These are phyloP conservation scores for Anser brachyrhynchus DNA, from an alignment of 2,113 vertebrate species.

Conservation along the genomic window DNA sequence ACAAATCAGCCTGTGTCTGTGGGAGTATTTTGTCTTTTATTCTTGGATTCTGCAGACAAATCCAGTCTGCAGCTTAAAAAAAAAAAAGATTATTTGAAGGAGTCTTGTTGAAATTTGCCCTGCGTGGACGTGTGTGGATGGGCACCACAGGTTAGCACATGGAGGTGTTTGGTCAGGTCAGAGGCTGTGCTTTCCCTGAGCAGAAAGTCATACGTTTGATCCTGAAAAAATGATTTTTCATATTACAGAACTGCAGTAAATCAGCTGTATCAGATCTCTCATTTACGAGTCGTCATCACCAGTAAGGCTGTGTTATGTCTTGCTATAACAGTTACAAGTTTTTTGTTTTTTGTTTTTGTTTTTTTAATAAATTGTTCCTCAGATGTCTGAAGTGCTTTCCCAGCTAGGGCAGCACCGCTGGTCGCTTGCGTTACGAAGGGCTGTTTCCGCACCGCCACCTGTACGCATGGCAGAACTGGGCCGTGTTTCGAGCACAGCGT, in stretches of 20 bases:
- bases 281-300: not conserved
- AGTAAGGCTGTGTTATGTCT: fast-evolving
- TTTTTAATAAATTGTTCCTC: not conserved
- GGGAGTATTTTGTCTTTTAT: not conserved
- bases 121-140: fast-evolving
- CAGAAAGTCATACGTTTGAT: fast-evolving
- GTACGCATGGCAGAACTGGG: not conserved
- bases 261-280: not conserved
- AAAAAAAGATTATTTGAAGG: fast-evolving
- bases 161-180: not conserved
- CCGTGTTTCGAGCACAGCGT: not conserved
- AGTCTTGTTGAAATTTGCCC: not conserved
- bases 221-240: not conserved
- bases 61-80: not conserved
- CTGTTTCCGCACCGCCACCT: not conserved
- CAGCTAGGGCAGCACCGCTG: not conserved
- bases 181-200: not conserved
- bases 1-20: not conserved
- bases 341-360: not conserved
- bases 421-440: not conserved
- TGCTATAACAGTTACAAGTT: not conserved
- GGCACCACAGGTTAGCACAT: fast-evolving
- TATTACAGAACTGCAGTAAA: too few relatives aligned
- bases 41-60: not conserved
- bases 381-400: not conserved